Evolutionary conservation across 2,113 vertebrate genomes (phyloP), one percentile per base, ranked within the genome.

Genomic region (Nothocercus julius): DNA sequence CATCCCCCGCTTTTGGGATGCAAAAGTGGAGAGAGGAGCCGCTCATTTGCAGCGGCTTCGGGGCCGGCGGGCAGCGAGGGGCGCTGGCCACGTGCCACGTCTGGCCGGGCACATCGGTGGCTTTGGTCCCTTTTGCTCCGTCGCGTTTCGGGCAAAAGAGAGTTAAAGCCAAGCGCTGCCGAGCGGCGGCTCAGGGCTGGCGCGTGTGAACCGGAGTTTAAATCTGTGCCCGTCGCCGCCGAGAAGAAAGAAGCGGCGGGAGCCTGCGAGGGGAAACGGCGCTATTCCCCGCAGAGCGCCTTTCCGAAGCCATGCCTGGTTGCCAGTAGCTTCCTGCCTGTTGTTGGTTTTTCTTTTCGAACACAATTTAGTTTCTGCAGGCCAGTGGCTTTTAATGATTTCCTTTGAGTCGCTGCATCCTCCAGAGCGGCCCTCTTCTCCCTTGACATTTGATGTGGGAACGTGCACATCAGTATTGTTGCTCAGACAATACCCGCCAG

Each of bases 381-480:
- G 85, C 93, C 95, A 92, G 93, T 95, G 86, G 92, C 95, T 94
- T 97, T 94, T 94, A 94, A 95, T 94, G 94, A 96, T 96, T 96
- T 96, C 94, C 94, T 97, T 95, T 96, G 94, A 97, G 93, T 58
- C 88, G 61, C 10, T 64, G 93, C 83, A 96, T 96, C 93, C 95
- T 94, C 92, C 36, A 88, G 90, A 97, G 95, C 94, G 74, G 73
- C 72, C 84, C 90, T 76, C 80, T 89, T 91, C 87, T 95, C 94
- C 93, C 92, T 79, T 97, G 96, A 96, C 94, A 94, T 94, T 94
- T 95, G 92, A 87, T 93, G 96, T 96, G 92, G 92, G 95, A 97
- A 97, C 72, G 92, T 87, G 93, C 85, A 83, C 87, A 92, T 93
- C 94, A 81, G 95, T 61, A 96, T 95, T 97, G 90, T 94, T 92